Conservation (phyloP, 2,113 vertebrate genomes). For the Macaca nemestrina region DNA sequence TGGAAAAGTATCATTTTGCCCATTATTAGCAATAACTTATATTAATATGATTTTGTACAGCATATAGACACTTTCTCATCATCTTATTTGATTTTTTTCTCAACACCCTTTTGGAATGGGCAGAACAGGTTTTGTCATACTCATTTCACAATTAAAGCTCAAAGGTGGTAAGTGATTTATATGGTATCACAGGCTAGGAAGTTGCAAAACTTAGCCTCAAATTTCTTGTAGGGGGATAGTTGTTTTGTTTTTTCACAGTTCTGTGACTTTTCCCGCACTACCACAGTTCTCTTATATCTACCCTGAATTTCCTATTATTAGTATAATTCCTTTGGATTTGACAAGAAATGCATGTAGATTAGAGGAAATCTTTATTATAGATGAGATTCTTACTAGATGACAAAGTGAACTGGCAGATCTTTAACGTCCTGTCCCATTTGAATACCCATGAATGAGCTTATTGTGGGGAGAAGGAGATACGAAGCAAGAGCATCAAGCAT, state of each 20-base stretch:
- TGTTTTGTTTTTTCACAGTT: neutral
- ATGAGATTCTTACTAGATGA: neutral
- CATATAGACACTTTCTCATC: neutral
- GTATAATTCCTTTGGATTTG: neutral
- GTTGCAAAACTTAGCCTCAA: neutral
- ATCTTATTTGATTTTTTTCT: neutral
- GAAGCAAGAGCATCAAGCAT: neutral
- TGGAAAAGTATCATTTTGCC: neutral
- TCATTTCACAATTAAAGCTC: neutral
- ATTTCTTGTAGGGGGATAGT: neutral
- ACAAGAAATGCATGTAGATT: neutral
- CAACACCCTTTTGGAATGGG: neutral
- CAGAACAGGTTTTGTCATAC: neutral
- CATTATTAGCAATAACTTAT: neutral
- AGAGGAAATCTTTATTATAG: neutral
- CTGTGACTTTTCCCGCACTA: neutral
- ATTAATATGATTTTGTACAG: neutral
- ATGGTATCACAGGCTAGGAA: neutral
- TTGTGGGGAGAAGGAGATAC: neutral
- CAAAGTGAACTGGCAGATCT: neutral
- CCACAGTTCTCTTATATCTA: neutral
- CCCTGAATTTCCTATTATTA: neutral
- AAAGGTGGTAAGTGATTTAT: neutral
- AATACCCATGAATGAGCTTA: neutral
- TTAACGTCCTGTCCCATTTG: neutral